A percentile compares a stretch with the other conserved stretches of the same genome.
Evolutionary conservation across 2,113 vertebrate species (phyloP).

Genomic region (Orthonyx spaldingii): DNA sequence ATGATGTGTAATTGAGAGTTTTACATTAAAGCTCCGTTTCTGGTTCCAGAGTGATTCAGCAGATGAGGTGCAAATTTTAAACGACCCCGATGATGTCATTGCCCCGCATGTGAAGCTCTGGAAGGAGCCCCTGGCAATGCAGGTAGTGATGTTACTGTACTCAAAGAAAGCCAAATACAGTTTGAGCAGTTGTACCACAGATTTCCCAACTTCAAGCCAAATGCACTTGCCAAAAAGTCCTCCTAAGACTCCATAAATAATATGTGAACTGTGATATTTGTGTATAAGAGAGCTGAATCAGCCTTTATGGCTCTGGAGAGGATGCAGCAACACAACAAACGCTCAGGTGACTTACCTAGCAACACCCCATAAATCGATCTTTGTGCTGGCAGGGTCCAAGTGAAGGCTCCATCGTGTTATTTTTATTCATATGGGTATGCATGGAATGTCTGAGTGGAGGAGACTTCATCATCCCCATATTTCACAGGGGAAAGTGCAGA

Average conservation of each 20-base stretch:
- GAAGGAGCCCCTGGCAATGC: not conserved
- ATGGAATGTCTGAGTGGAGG: not conserved
- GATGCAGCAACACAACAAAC: not conserved
- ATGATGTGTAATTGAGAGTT: not conserved
- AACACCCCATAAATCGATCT: not conserved
- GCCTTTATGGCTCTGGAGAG: not conserved
- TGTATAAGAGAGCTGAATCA: not conserved
- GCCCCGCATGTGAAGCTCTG: not conserved
- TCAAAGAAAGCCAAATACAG: not conserved
- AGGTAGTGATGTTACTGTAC: not conserved
- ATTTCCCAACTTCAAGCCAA: conserved; percentile 6
- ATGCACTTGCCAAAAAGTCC: not conserved
- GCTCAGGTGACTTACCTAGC: not conserved
- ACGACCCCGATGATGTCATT: not conserved
- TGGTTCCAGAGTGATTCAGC: conserved; percentile 15
- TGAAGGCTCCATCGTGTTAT: not conserved
- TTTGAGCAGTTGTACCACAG: not conserved
- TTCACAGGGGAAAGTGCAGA: not conserved
- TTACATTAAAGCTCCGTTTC: not conserved
- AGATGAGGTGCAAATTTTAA: conserved; percentile 33
- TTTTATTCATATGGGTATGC: not conserved
- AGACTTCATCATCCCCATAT: not conserved
- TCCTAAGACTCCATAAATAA: not conserved
- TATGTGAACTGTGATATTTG: not conserved
- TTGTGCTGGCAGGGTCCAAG: not conserved